Evolutionary conservation across 2,888 invertebrate genomes (phyloP), one percentile per base, ranked within the genome.

Genomic region (Lasioglossum morio): DNA sequence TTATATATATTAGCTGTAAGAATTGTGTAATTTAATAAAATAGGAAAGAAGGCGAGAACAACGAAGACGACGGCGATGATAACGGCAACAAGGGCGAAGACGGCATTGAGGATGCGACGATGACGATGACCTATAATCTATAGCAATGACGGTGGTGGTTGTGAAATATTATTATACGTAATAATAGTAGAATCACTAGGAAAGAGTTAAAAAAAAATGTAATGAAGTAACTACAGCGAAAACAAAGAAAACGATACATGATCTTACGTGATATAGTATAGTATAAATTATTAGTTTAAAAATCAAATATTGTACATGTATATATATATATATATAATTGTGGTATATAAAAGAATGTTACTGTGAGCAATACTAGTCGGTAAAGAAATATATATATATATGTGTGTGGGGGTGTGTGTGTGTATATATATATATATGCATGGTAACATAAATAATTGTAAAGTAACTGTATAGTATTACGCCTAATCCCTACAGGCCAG

Each of bases 381-480:
- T 84, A 40, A 40, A 70, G 12, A 70, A 23, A 43, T 14, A 12
- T 40, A 40, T 40, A 40, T 40, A 40, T 40, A 40, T 34, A 69
- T 70, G 12, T 37, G 23, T n/a, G n/a, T n/a, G n/a, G n/a, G n/a
- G n/a, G n/a, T n/a, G n/a, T n/a, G n/a, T n/a, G n/a, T n/a, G n/a
- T n/a, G n/a, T n/a, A n/a, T n/a, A n/a, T n/a, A n/a, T n/a, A n/a
- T n/a, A n/a, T n/a, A n/a, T 12, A 70, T 46, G 46, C 46, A 46
- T 40, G 86, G 77, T 84, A 81, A 84, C 85, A 81, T 81, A 80
- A 84, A 53, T 69, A 37, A 76, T 34, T 72, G 23, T 77, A 86
- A 80, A 46, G 30, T 37, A 78, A 46, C 19, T 77, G 63, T 30
- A 23, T 53, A 23, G 8, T 53, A 16, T 46, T 77, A 79, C 34